phyloP scores from a whole-genome alignment of 1,140 invertebrate species.

The Myzus persicae region DNA sequence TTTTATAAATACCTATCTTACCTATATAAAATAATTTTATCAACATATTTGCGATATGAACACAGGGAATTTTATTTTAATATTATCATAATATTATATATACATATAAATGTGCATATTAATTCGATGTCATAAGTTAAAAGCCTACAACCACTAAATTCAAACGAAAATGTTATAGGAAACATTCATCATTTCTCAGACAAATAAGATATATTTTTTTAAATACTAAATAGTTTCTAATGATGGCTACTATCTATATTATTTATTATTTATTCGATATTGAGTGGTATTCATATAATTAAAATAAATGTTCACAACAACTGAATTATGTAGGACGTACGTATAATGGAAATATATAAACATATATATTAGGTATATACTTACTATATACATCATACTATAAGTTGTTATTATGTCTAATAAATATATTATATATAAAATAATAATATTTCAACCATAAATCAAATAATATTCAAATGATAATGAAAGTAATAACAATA shows the following conservation, averaged over 20 bases:
- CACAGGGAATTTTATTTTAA: too few relatives aligned
- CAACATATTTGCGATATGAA: too few relatives aligned
- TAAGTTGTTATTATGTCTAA: not conserved
- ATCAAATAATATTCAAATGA: not conserved
- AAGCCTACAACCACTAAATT: not conserved
- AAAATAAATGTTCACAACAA: not conserved
- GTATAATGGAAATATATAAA: too few relatives aligned
- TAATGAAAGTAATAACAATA: not conserved
- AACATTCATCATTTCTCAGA: not conserved
- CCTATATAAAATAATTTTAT: too few relatives aligned
- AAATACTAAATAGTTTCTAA: not conserved
- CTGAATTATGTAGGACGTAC: not conserved
- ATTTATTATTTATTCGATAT: not conserved
- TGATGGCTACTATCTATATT: not conserved
- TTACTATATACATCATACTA: not conserved
- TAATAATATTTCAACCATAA: not conserved
- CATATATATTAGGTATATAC: too few relatives aligned
- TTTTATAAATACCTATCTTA: too few relatives aligned
- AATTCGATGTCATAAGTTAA: not conserved
- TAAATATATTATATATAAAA: not conserved
- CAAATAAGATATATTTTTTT: not conserved
- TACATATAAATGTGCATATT: not conserved
- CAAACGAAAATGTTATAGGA: not conserved
- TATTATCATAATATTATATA: not conserved
- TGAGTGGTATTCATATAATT: not conserved